phyloP scores from a whole-genome alignment of 2,888 invertebrate species.

The Nephrotoma guestfalica region DNA sequence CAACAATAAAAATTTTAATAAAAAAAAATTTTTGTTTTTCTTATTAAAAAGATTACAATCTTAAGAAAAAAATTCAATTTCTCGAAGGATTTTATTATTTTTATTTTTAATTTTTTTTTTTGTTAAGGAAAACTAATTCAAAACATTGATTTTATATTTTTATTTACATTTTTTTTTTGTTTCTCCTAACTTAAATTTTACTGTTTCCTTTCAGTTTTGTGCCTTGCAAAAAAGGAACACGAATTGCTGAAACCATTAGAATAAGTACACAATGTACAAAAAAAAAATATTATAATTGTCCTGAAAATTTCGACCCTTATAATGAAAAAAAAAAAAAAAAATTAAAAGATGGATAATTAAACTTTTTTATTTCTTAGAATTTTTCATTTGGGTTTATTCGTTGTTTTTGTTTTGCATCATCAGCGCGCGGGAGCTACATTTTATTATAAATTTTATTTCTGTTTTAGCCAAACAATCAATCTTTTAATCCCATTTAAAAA shows the following conservation, averaged over 20 bases:
- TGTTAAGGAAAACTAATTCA: not conserved
- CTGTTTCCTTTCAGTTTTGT: not conserved
- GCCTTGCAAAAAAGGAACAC: not conserved
- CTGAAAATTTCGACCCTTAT: not conserved
- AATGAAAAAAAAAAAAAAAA: not conserved
- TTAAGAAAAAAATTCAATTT: not conserved
- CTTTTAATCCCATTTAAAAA: not conserved
- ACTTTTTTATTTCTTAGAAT: not conserved
- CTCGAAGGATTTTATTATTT: not conserved
- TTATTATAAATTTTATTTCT: not conserved
- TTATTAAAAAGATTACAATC: not conserved
- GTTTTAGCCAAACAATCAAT: not conserved
- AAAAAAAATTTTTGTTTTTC: not conserved
- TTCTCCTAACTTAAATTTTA: not conserved
- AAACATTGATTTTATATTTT: not conserved
- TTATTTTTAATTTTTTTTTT: not conserved
- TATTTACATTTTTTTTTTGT: not conserved
- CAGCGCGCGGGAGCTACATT: not conserved
- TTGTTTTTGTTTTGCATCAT: not conserved
- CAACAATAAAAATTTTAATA: not conserved
- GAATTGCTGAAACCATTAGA: not conserved
- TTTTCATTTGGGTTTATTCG: not conserved
- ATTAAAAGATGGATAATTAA: not conserved
- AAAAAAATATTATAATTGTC: not conserved
- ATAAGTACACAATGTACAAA: not conserved